A percentile compares a stretch with the other conserved stretches of the same genome.
These are phyloP conservation scores for Synanthedon vespiformis DNA, from an alignment of 2,888 invertebrate species.

Conservation along the genomic window DNA sequence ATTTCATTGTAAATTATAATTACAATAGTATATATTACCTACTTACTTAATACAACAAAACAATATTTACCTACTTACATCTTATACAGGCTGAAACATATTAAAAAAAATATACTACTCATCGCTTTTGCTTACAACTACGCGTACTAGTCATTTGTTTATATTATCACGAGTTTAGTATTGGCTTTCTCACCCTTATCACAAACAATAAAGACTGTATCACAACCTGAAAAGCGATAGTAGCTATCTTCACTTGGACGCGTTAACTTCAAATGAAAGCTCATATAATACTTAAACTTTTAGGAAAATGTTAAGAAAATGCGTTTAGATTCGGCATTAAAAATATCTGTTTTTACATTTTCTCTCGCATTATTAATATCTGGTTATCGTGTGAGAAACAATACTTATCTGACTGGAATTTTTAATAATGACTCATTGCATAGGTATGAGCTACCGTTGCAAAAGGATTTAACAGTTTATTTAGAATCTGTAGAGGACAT, in stretches of 20 bases:
- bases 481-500: constrained; percentile 19
- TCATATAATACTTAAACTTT: background rate
- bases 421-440: background rate
- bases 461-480: constrained; percentile 23
- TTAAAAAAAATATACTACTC: too few species aligned
- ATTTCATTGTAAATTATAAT: too few species aligned
- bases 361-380: background rate
- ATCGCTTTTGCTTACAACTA: too few species aligned
- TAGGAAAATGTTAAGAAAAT: background rate
- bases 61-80: too few species aligned
- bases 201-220: constrained; percentile 12
- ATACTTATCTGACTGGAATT: background rate
- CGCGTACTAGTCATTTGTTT: too few species aligned
- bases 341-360: background rate
- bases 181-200: constrained; percentile 2
- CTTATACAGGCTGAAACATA: too few species aligned
- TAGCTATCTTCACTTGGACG: constrained; percentile 15
- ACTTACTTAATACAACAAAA: too few species aligned
- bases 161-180: background rate
- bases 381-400: background rate
- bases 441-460: constrained; percentile 14
- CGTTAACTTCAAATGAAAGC: background rate
- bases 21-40: too few species aligned
- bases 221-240: constrained; percentile 15
- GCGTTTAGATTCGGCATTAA: background rate